Conservation (phyloP, 1,140 invertebrate genomes). For the Zaprionus tsacasi region DNA sequence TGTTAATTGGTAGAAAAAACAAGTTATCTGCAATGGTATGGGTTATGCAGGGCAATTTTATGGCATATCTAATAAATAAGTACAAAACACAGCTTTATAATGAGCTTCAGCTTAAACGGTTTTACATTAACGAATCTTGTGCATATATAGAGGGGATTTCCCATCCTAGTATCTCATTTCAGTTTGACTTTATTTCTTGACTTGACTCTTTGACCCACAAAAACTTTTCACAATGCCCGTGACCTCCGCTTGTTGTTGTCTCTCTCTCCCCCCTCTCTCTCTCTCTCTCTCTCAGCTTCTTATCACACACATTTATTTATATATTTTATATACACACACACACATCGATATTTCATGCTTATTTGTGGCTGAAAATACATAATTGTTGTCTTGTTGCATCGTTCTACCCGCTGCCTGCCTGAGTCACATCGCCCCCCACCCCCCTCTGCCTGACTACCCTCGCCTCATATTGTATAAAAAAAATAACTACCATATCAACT, state of each 20-base stretch:
- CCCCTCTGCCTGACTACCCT: constrained; percentile 1
- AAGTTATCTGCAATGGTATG: background rate
- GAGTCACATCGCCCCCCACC: background rate
- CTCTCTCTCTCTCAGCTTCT: background rate
- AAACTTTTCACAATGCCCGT: constrained; percentile 3
- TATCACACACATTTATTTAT: constrained; percentile 15
- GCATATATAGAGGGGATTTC: background rate
- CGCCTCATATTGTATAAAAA: constrained; percentile 31
- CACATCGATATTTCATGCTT: constrained; percentile 37
- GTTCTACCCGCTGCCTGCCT: constrained; percentile 40
- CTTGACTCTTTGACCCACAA: constrained; percentile 24
- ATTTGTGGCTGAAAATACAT: constrained; percentile 23
- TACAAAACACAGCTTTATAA: background rate
- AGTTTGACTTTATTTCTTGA: background rate
- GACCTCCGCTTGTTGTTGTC: constrained; percentile 27
- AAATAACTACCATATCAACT: background rate
- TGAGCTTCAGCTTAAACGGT: background rate
- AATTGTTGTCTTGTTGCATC: constrained; percentile 47
- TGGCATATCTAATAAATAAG: background rate
- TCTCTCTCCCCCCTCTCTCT: background rate
- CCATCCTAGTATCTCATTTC: background rate
- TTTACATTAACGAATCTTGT: background rate
- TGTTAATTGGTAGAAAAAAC: no score
- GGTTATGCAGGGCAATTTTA: background rate
- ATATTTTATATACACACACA: constrained; percentile 2